Evolutionary conservation across 2,113 vertebrate species (phyloP).

Genomic region (Pimephales promelas): DNA sequence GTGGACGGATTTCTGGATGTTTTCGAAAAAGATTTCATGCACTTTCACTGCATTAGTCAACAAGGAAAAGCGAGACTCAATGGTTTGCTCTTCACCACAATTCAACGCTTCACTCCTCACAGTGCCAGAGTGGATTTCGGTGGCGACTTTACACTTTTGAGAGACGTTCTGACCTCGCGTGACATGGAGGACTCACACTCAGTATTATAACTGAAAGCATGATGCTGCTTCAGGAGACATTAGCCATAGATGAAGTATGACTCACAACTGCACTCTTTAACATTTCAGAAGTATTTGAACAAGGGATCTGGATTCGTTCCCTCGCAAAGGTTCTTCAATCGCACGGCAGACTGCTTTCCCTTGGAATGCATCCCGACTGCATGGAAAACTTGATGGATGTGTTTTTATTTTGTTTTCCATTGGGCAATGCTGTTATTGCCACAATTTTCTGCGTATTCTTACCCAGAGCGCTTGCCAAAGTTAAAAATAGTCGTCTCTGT

Average conservation of each 20-base stretch:
- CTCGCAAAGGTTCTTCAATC: not conserved
- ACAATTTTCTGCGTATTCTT: not conserved
- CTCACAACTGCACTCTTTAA: constrained; percentile 34
- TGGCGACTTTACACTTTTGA: not conserved
- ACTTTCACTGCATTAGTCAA: not conserved
- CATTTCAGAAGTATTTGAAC: constrained; percentile 29
- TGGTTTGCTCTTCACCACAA: not conserved
- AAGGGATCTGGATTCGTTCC: constrained; percentile 15
- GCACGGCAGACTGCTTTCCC: not conserved
- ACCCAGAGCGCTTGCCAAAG: not conserved
- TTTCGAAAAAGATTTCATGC: not conserved
- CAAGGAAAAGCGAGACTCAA: not conserved
- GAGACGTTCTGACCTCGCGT: not conserved
- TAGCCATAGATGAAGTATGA: constrained; percentile 38
- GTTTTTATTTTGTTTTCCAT: not conserved
- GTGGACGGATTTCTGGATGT: not conserved
- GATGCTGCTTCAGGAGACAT: constrained; percentile 26
- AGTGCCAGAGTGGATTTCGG: not conserved
- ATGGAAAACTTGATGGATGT: constrained; percentile 23
- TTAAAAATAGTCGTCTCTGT: not conserved
- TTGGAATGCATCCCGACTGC: constrained; percentile 11
- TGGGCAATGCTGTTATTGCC: constrained; percentile 11
- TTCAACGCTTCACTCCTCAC: not conserved
- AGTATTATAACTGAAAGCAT: constrained; percentile 33
- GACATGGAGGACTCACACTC: constrained; percentile 11